Percentiles rank a stretch among this genome's conserved stretches.
Evolutionary conservation across 2,797 vertebrate species (phyloP).

Genomic region (Hydrolagus colliei): DNA sequence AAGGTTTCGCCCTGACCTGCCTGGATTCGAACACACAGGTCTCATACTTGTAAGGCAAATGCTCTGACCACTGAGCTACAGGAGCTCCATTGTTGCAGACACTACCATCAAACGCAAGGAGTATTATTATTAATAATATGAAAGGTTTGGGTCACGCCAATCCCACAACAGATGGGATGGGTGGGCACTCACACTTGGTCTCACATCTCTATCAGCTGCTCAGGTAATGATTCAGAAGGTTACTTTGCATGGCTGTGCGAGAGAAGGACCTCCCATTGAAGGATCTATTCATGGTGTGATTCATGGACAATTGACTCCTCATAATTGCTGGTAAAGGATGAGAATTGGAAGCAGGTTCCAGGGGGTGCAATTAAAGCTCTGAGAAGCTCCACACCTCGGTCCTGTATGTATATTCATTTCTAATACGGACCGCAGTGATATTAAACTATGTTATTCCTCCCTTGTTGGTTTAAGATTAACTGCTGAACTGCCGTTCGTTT

Average conservation of each 20-base stretch:
- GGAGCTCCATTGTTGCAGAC: too few species aligned
- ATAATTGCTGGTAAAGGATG: not conserved
- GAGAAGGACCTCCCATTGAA: too few species aligned
- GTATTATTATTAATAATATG: not conserved
- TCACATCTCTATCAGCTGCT: not conserved
- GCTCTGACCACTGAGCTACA: too few species aligned
- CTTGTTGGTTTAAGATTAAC: too few species aligned
- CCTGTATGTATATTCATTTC: not conserved
- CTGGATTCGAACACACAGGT: too few species aligned
- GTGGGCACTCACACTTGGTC: not conserved
- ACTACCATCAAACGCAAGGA: too few species aligned
- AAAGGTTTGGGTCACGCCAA: not conserved
- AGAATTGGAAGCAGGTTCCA: too few species aligned
- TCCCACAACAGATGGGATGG: not conserved
- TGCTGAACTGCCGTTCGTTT: not conserved
- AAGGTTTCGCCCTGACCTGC: too few species aligned
- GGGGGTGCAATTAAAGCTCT: not conserved
- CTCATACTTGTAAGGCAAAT: too few species aligned
- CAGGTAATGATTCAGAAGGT: not conserved
- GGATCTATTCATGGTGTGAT: not conserved
- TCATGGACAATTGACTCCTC: not conserved
- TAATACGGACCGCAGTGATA: not conserved
- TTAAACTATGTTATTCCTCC: constrained; percentile 14
- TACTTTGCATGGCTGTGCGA: too few species aligned
- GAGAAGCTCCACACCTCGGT: not conserved